Base-by-base conservation (phyloP, 2,888 invertebrate species). In the Hetaerina titia region DNA sequence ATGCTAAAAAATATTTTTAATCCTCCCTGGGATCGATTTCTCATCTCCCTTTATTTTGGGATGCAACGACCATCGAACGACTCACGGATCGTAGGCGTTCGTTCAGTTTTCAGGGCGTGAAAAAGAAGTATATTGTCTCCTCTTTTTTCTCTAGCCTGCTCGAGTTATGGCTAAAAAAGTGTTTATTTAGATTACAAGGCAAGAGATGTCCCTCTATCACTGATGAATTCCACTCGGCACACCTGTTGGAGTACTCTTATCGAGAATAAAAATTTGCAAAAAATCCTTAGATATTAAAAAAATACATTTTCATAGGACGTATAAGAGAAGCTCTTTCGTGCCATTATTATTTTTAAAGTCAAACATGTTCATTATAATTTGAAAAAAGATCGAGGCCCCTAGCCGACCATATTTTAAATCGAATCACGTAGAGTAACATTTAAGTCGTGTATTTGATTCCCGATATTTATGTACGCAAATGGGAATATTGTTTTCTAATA, bases 241-340 rank as follows among this genome's bases (percentile, higher is more conserved):
- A 92, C 92, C 92, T 92, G 92, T 92, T 92, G 92, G 56, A 92
- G 92, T 25, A 56, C 69, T 69, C 31, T 60, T 92, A 92, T 69
- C 56, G 69, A 15, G 11, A 45, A 22, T 56, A 56, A 56, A 92
- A 63, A 13, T 56, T 15, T 56, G 74, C 57, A 56, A 92, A 69
- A 22, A n/a, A 57, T 2, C 64, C 69, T 31, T 22, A 13, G 81
- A 81, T 81, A 31, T 13, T 17, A 69, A 69, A 69, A 81, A 74
- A 81, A 13, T 81, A 81, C 13, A 69, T 69, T 31, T 81, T 81
- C 81, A 1, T 81, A 9, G 69, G 2, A 31, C 31, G 69, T 31
- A 45, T 45, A 45, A 15, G 13, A 60, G 60, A 4, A 60, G 13
- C 60, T 60, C 13, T 60, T 15, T 60, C 17, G 60, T 60, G 17